Evolutionary conservation across 2,113 vertebrate genomes (phyloP).

Genomic region (Xenopus laevis): DNA sequence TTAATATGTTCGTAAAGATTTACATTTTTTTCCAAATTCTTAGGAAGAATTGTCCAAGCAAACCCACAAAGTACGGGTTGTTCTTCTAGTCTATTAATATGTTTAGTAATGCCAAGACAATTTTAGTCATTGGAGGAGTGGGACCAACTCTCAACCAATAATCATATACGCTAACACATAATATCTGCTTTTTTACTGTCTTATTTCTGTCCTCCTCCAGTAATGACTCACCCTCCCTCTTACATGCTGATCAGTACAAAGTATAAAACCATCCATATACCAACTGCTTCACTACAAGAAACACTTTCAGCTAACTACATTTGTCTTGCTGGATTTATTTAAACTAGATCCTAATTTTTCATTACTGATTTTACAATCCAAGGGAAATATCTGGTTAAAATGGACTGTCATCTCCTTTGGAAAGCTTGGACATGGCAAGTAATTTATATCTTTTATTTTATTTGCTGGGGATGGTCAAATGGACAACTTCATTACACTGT

Average conservation of each 20-base stretch:
- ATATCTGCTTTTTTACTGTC: constrained; percentile 44
- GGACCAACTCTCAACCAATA: constrained; percentile 39
- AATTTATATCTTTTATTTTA: constrained; percentile 63
- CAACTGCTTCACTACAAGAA: constrained; percentile 14
- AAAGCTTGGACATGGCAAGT: constrained; percentile 55
- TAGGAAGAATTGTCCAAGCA: neutral
- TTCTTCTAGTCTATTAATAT: constrained; percentile 25
- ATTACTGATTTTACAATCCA: neutral
- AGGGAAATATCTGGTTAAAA: constrained; percentile 11
- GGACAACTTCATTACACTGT: constrained; percentile 69
- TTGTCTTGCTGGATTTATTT: constrained; percentile 33
- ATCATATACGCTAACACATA: constrained; percentile 33
- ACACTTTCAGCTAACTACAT: constrained; percentile 29
- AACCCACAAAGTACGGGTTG: constrained; percentile 5
- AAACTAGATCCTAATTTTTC: constrained; percentile 12
- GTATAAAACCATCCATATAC: constrained; percentile 26
- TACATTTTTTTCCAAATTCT: neutral
- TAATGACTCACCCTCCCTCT: constrained; percentile 40
- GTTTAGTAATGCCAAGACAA: constrained; percentile 31
- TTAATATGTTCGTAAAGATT: neutral
- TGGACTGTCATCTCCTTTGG: constrained; percentile 39
- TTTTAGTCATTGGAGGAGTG: constrained; percentile 45
- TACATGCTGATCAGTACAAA: constrained; percentile 32
- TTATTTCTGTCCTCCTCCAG: constrained; percentile 40
- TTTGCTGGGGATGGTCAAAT: constrained; percentile 53